phyloP scores from a whole-genome alignment of 1,140 invertebrate genomes.

The Meloidogyne hapla region DNA sequence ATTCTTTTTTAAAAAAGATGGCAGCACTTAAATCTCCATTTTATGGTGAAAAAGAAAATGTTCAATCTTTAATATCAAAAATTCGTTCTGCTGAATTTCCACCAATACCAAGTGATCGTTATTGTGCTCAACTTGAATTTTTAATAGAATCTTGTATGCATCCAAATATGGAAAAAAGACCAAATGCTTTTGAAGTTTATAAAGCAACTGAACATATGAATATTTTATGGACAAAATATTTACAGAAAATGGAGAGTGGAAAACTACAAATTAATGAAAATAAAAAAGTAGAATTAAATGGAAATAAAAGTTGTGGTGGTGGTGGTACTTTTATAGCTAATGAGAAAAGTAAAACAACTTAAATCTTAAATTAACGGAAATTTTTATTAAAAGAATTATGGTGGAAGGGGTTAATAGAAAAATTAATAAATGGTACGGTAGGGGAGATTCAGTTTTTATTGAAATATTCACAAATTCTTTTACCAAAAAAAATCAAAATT shows the following conservation, averaged over 20 bases:
- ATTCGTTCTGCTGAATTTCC: conserved; percentile 27
- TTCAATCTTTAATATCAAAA: conserved; percentile 28
- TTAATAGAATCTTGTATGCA: conserved; percentile 18
- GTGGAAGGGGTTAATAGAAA: too few relatives aligned
- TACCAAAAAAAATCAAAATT: too few relatives aligned
- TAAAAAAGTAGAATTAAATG: too few relatives aligned
- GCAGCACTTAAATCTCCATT: conserved; percentile 33
- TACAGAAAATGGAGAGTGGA: neutral
- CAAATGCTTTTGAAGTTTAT: neutral
- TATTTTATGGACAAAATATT: neutral
- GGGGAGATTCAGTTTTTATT: too few relatives aligned
- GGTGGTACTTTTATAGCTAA: too few relatives aligned
- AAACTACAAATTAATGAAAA: neutral
- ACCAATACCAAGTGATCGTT: conserved; percentile 31
- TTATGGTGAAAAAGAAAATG: conserved; percentile 32
- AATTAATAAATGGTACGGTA: too few relatives aligned
- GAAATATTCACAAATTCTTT: too few relatives aligned
- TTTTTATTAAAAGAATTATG: too few relatives aligned
- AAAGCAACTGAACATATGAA: neutral
- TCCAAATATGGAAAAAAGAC: neutral
- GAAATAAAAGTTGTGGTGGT: too few relatives aligned
- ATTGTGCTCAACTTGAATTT: conserved; percentile 10
- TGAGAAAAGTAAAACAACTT: too few relatives aligned
- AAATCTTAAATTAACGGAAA: too few relatives aligned
- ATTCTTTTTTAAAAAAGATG: conserved; percentile 29